phyloP scores from a whole-genome alignment of 1,140 invertebrate species.

The Physella acuta region DNA sequence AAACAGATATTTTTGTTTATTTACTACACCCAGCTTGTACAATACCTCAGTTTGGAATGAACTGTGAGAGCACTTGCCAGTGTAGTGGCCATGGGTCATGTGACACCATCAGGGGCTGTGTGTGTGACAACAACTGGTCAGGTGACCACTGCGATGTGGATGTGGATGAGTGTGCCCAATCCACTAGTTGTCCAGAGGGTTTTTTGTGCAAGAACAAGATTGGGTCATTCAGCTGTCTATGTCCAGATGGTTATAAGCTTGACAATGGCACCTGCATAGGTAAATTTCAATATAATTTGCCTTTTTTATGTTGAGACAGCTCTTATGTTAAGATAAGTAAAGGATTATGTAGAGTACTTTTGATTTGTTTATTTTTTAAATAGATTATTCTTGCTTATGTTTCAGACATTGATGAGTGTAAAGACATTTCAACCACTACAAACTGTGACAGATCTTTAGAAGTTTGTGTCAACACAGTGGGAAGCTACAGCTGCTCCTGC shows the following conservation, averaged over 20 bases:
- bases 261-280: conserved; percentile 16
- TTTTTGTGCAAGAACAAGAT: conserved; percentile 10
- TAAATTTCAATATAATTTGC: too few relatives aligned
- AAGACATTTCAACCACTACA: not conserved
- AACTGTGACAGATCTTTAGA: not conserved
- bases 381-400: too few relatives aligned
- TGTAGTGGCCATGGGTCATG: conserved; percentile 22
- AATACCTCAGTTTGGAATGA: conserved; percentile 2
- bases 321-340: too few relatives aligned
- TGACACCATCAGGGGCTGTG: conserved; percentile 25
- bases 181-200: not conserved
- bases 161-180: conserved; percentile 23
- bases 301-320: too few relatives aligned
- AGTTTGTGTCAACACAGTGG: too few relatives aligned
- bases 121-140: conserved; percentile 25
- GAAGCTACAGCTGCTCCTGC: too few relatives aligned
- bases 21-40: conserved; percentile 8
- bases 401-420: conserved; percentile 19
- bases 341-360: too few relatives aligned
- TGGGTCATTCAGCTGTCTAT: conserved; percentile 25
- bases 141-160: conserved; percentile 21
- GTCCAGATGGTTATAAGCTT: conserved; percentile 17
- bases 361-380: too few relatives aligned
- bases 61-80: conserved; percentile 21
- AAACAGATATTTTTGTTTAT: not conserved